phyloP scores from a whole-genome alignment of 2,888 invertebrate genomes.

The Capitulum mitella region DNA sequence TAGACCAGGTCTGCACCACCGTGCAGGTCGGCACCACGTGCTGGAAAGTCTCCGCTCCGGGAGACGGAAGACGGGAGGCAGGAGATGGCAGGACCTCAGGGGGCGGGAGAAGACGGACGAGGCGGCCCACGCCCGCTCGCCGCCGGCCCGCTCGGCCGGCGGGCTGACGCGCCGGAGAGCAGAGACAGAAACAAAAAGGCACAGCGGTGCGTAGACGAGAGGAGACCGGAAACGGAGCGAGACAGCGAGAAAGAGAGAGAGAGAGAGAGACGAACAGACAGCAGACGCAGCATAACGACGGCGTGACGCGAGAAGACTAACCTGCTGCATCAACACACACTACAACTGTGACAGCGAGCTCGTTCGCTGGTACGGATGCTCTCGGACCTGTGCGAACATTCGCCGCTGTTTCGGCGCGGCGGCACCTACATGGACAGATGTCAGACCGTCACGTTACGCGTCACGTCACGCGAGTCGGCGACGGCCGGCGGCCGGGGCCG shows the following conservation, averaged over 20 bases:
- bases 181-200: not conserved
- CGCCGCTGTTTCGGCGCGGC: not conserved
- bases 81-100: too few relatives aligned
- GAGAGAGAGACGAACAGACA: not conserved
- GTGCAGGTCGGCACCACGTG: too few relatives aligned
- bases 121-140: too few relatives aligned
- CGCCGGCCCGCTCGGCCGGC: too few relatives aligned
- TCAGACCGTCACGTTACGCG: not conserved
- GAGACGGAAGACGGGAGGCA: too few relatives aligned
- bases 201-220: not conserved
- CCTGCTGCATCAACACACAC: conserved; percentile 22
- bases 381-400: not conserved
- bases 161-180: not conserved
- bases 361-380: not conserved
- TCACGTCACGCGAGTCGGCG: too few relatives aligned
- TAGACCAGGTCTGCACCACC: too few relatives aligned
- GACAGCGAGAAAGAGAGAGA: not conserved
- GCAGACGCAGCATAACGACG: not conserved
- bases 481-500: too few relatives aligned
- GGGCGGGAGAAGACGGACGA: too few relatives aligned
- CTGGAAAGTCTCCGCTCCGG: too few relatives aligned
- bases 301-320: not conserved
- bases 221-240: not conserved
- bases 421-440: conserved; percentile 3
- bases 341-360: not conserved